Base-by-base conservation (phyloP, 1,140 invertebrate species). In the Achroia grisella region DNA sequence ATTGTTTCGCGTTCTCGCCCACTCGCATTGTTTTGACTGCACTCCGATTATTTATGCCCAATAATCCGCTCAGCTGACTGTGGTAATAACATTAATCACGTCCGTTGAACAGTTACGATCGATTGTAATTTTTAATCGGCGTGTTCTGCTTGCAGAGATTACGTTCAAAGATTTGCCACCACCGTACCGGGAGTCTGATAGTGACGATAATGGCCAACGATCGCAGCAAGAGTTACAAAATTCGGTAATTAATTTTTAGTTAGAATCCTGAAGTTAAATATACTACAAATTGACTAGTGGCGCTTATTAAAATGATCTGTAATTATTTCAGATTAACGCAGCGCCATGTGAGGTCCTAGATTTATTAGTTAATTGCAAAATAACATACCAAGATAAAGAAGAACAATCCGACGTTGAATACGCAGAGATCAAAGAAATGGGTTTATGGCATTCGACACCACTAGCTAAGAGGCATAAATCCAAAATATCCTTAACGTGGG, bases 401-500 rank as follows among this genome's bases (percentile, higher is more conserved):
- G 66, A 66, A 43, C 44, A 65, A 9, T 65, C 71, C 3, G 70
- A 71, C 37, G 65, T 48, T 4, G 78, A 81, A 48, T 83, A 84
- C 72, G 64, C 69, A 8, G 75, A 80, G 61, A 71, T 80, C 32
- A 45, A 54, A 54, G 81, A 82, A 4, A 87, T 87, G 85, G 85
- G 85, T 41, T 62, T 85, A 12, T 86, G 82, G 77, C 81, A 85
- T 39, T 82, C 85, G 8, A 78, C 82, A 27, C 75, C 84, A n/a
- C 56, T 87, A 17, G 54, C 76, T 8, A 72, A 75, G 35, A 56
- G 76, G 36, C 87, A 89, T 56, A 88, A 90, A 55, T 91, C 91
- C 43, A 91, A 91, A 72, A 90, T 92, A 68, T 91, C 90, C 31
- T 73, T 92, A 31, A 91, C 91, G 10, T 92, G 91, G 91, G 90